These are phyloP conservation scores for Crocuta crocuta DNA, from an alignment of 2,113 vertebrate genomes.

Conservation along the genomic window DNA sequence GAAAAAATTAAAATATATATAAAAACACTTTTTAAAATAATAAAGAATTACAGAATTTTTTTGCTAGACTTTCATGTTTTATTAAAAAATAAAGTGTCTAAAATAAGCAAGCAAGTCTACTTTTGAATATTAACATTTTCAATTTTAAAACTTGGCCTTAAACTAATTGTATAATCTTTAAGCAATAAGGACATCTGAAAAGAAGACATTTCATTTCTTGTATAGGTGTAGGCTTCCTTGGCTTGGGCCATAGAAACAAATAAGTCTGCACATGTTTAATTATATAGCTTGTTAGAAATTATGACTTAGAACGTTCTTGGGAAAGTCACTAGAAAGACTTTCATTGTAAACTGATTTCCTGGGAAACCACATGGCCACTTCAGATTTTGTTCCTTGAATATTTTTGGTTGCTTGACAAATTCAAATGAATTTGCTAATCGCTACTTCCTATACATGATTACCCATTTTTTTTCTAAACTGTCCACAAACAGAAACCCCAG, in stretches of 20 bases:
- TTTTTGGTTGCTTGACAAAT: slow-evolving; percentile 36
- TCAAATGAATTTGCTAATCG: slow-evolving; percentile 39
- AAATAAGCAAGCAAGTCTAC: background rate
- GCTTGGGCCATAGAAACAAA: slow-evolving; percentile 62
- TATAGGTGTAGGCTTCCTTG: slow-evolving; percentile 43
- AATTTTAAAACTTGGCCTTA: background rate
- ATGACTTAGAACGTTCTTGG: background rate
- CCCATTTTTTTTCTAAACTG: background rate
- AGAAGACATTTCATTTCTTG: slow-evolving; percentile 40
- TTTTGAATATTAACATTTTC: background rate
- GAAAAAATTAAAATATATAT: background rate
- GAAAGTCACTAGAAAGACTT: slow-evolving; percentile 37
- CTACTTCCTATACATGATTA: slow-evolving; percentile 10
- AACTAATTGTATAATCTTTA: slow-evolving; percentile 46
- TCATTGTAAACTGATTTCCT: slow-evolving; percentile 16
- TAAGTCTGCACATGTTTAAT: slow-evolving; percentile 52
- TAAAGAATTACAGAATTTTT: background rate
- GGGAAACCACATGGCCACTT: background rate
- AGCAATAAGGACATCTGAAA: slow-evolving; percentile 69
- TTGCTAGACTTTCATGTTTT: background rate
- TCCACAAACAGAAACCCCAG: background rate
- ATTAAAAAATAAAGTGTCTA: background rate
- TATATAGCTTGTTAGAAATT: slow-evolving; percentile 31
- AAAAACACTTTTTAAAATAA: background rate
- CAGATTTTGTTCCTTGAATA: background rate